Base-by-base conservation (phyloP, 2,113 vertebrate species). In the Oophaga pumilio region DNA sequence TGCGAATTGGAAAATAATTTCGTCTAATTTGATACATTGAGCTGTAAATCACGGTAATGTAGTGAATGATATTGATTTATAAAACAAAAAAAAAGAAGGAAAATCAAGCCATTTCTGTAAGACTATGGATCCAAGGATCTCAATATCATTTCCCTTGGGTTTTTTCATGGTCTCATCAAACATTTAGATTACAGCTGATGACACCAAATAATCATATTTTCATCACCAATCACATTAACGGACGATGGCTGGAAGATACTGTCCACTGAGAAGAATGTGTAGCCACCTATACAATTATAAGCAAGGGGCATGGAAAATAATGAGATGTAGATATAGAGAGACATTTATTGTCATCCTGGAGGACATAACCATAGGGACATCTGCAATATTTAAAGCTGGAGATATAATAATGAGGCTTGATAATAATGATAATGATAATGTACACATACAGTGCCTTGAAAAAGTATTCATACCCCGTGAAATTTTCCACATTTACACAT, bases 71-170 rank as follows among this genome's bases (percentile, higher is more conserved):
- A 66, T 82, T 82, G 18, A 66, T 50, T 43, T 82, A 22, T 4
- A 22, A 49, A 50, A 43, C n/a, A n/a, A 43, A 43, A 43, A 43
- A 33, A 33, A 33, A 4, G 4, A 33, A 43, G 5, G 33, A 26
- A 78, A 78, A 26, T 53, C 12, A 56, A 57, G n/a, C 57, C 12
- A 24, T 57, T 26, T 26, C 52, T 12, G 20, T 59, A 57, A 28
- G 24, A 14, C 24, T 66, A 66, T 82, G 43, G 60, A 66, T 66
- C 60, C n/a, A 52, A 43, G 49, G 22, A 1, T 52, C 13, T 50
- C 22, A 82, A 68, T 68, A 66, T 24, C 68, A 82, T 68, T 68
- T 82, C 60, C 80, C 80, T 82, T 64, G 66, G 62, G 59, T 22
- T 57, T 62, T 78, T 52, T 82, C 24, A 15, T 24, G 8, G 14